phyloP scores from a whole-genome alignment of 2,797 vertebrate genomes.

The Manis javanica region DNA sequence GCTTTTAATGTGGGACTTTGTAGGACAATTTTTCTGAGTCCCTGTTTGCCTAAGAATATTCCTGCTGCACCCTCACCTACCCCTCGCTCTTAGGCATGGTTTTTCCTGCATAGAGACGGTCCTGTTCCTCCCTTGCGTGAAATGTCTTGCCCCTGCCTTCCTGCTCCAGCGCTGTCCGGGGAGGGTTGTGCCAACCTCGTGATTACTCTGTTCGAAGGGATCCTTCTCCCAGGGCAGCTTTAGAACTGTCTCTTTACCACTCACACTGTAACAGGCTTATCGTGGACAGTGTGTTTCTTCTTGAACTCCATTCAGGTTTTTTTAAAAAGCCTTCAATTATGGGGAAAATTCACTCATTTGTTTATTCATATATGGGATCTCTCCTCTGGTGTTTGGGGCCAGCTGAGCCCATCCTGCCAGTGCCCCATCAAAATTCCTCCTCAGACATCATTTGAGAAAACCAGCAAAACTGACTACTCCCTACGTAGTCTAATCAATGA shows the following conservation, averaged over 20 bases:
- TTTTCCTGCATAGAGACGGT: no score
- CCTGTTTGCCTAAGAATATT: neutral
- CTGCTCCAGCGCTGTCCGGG: no score
- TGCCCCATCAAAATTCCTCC: neutral
- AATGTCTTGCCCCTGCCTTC: no score
- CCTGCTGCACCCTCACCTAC: neutral
- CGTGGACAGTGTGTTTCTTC: accelerated
- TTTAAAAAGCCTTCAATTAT: neutral
- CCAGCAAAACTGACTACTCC: neutral
- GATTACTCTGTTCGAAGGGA: no score
- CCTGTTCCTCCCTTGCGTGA: no score
- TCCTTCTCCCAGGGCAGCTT: no score
- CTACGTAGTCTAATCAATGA: neutral
- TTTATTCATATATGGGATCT: neutral
- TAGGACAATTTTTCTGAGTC: no score
- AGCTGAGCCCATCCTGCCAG: no score
- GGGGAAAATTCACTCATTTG: neutral
- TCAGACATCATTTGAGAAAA: neutral
- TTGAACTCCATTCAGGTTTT: neutral
- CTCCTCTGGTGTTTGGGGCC: neutral
- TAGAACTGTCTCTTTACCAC: no score
- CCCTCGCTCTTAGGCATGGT: no score
- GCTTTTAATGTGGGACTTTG: neutral
- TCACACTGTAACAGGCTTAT: accelerated
- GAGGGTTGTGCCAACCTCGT: no score